phyloP scores from a whole-genome alignment of 2,113 vertebrate species.

The Cynoglossus semilaevis region DNA sequence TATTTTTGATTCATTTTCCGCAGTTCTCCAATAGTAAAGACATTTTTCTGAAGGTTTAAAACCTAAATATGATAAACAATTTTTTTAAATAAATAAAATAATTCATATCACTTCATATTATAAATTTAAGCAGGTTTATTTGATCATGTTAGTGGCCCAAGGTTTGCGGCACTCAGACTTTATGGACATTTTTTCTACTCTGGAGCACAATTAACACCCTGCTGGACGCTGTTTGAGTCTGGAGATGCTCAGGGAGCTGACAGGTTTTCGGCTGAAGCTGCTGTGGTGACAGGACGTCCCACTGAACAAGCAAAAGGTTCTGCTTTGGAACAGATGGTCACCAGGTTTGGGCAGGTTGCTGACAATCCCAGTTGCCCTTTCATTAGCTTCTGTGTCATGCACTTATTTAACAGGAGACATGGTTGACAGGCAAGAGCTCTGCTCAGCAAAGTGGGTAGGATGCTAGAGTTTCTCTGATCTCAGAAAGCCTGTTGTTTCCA shows the following conservation, averaged over 20 bases:
- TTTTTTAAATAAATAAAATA: no score
- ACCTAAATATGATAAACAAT: no score
- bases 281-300: constrained; percentile 11
- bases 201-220: background rate
- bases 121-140: no score
- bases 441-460: background rate
- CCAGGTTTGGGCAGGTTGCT: constrained; percentile 7
- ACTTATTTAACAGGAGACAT: constrained; percentile 9
- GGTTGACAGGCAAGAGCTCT: constrained; percentile 21
- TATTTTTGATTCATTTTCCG: no score
- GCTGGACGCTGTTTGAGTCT: background rate
- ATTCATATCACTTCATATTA: no score
- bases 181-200: no score
- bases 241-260: no score
- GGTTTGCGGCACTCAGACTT: no score
- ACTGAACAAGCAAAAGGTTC: background rate
- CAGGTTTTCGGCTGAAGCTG: no score
- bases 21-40: no score
- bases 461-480: constrained; percentile 19
- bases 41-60: no score
- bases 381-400: constrained; percentile 37
- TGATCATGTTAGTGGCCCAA: no score
- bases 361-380: constrained; percentile 24
- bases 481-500: background rate
- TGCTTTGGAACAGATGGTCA: constrained; percentile 43